phyloP scores from a whole-genome alignment of 1,140 invertebrate genomes.

The Neelides sp. region DNA sequence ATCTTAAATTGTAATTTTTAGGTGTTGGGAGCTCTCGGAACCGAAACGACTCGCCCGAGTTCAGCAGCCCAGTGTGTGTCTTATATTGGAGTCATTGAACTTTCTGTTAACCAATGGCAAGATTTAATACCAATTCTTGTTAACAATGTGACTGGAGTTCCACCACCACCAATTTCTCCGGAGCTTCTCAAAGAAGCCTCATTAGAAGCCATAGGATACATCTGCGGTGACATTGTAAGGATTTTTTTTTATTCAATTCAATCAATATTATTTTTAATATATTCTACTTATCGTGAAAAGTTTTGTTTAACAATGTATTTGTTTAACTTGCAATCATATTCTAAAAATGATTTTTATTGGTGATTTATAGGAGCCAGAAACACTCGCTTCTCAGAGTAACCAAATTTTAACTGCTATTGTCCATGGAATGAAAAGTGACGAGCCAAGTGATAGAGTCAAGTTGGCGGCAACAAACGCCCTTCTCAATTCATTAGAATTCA shows the following conservation, averaged over 20 bases:
- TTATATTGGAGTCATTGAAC: constrained; percentile 90
- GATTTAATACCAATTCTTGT: constrained; percentile 76
- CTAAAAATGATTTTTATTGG: background rate
- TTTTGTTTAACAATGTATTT: constrained; percentile 1
- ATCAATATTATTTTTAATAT: constrained; percentile 4
- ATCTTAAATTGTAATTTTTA: constrained; percentile 34
- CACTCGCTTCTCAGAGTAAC: constrained; percentile 81
- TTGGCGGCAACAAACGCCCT: constrained; percentile 93
- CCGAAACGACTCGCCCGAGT: constrained; percentile 84
- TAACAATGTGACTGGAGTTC: constrained; percentile 62
- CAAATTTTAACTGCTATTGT: constrained; percentile 97
- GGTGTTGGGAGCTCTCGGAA: constrained; percentile 85
- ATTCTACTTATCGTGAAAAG: constrained; percentile 5
- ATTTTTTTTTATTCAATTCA: constrained; percentile 3
- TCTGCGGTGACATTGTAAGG: constrained; percentile 62
- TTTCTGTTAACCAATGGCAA: constrained; percentile 71
- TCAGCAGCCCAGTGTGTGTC: constrained; percentile 98
- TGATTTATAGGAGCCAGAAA: constrained; percentile 60
- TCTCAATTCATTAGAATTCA: constrained; percentile 97
- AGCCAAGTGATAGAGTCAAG: constrained; percentile 68
- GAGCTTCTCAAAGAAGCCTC: constrained; percentile 93
- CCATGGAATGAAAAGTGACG: constrained; percentile 83
- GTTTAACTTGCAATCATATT: background rate
- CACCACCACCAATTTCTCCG: constrained; percentile 38
- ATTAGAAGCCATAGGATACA: constrained; percentile 88